Evolutionary conservation across 2,888 invertebrate genomes (phyloP).

Genomic region (Zygogramma bicolorata): DNA sequence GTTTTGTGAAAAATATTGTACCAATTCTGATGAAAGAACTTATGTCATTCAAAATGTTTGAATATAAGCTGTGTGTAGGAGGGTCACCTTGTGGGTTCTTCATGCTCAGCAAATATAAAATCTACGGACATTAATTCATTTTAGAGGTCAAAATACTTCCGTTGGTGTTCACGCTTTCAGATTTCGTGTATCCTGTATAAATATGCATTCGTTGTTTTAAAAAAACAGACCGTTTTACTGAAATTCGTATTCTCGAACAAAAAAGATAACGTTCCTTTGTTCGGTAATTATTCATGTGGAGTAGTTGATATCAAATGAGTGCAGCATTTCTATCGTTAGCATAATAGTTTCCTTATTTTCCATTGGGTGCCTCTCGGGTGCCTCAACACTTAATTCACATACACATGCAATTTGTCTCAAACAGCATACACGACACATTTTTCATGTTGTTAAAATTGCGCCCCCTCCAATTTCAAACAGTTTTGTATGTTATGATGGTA

Average conservation of each 20-base stretch:
- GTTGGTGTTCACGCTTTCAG: slow-evolving; percentile 5
- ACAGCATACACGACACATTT: no score
- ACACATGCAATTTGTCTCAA: no score
- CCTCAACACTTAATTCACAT: neutral
- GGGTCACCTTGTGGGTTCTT: neutral
- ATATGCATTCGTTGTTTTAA: slow-evolving; percentile 6
- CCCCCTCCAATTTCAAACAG: no score
- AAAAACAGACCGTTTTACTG: neutral
- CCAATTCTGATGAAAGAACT: no score
- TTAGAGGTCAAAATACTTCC: slow-evolving; percentile 3
- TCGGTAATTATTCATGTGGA: neutral
- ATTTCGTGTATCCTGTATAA: slow-evolving; percentile 1
- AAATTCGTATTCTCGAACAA: neutral
- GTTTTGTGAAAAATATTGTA: no score
- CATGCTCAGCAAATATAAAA: neutral
- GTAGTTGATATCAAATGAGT: neutral
- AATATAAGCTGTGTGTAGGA: no score
- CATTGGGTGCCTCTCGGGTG: neutral
- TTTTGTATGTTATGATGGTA: no score
- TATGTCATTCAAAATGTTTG: no score
- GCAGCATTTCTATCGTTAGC: neutral
- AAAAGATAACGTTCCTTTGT: neutral
- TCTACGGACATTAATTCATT: neutral
- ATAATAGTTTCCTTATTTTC: slow-evolving; percentile 2
- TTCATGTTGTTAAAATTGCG: no score